Percentiles rank a stretch among this genome's conserved stretches.
These are phyloP conservation scores for Salpingus planirostris DNA, from an alignment of 2,888 invertebrate genomes.

Conservation along the genomic window DNA sequence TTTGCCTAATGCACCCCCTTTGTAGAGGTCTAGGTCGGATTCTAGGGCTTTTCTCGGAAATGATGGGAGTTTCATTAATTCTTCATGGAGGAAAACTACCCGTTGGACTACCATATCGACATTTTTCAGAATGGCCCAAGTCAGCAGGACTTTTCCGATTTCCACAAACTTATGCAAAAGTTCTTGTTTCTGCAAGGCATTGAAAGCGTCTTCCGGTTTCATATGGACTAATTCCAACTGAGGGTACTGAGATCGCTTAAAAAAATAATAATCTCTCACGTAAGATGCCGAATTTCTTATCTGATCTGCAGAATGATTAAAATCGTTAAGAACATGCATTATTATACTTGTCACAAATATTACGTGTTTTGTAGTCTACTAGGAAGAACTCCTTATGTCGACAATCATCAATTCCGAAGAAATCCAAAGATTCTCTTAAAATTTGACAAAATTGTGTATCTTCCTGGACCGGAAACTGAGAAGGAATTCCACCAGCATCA, in stretches of 20 bases:
- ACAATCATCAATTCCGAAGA: conserved; percentile 90
- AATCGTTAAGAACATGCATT: too few relatives aligned
- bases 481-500: conserved; percentile 91
- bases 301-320: conserved; percentile 63
- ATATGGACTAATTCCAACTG: conserved; percentile 90
- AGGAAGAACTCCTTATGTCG: conserved; percentile 85
- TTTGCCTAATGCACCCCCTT: conserved; percentile 81
- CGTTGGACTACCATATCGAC: conserved; percentile 95
- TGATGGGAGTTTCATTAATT: conserved; percentile 95
- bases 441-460: conserved; percentile 95
- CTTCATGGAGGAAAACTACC: conserved; percentile 97
- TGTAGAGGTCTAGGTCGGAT: conserved; percentile 87
- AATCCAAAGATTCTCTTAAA: conserved; percentile 90
- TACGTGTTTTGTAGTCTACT: conserved; percentile 98
- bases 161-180: conserved; percentile 91
- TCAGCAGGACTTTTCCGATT: conserved; percentile 87
- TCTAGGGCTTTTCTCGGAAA: conserved; percentile 98
- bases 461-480: conserved; percentile 96
- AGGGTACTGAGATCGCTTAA: conserved; percentile 88
- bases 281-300: conserved; percentile 93
- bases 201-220: conserved; percentile 85
- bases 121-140: conserved; percentile 87
- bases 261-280: conserved; percentile 78
- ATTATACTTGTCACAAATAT: too few relatives aligned
- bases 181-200: conserved; percentile 84